Evolutionary conservation across 2,113 vertebrate genomes (phyloP).

Genomic region (Thymallus thymallus): DNA sequence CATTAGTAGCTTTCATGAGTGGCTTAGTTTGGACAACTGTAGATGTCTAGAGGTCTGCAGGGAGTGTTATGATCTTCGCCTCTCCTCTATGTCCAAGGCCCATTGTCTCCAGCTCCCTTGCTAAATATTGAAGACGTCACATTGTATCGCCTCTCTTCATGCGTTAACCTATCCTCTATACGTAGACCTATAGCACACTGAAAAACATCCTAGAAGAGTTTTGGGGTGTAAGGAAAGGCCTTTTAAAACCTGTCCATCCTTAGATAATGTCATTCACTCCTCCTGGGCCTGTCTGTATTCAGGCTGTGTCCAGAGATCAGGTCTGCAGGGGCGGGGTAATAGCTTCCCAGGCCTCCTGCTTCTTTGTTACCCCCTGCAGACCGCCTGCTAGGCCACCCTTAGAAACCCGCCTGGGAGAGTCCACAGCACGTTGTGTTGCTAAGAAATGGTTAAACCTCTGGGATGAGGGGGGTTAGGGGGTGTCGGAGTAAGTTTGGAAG

Average conservation of each 20-base stretch:
- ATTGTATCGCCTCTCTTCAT: slow-evolving; percentile 74
- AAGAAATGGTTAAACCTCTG: slow-evolving; percentile 89
- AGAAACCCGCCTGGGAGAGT: slow-evolving; percentile 76
- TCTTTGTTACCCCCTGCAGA: slow-evolving; percentile 82
- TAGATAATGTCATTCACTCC: slow-evolving; percentile 99
- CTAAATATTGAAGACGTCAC: slow-evolving; percentile 80
- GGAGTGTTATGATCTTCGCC: neutral
- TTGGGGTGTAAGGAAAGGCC: slow-evolving; percentile 85
- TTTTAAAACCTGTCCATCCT: slow-evolving; percentile 98
- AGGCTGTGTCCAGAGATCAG: slow-evolving; percentile 94
- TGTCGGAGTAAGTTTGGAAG: neutral
- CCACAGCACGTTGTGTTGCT: slow-evolving; percentile 86
- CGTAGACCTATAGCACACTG: slow-evolving; percentile 74
- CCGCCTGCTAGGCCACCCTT: slow-evolving; percentile 71
- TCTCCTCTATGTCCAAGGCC: slow-evolving; percentile 1
- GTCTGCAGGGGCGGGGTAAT: slow-evolving; percentile 93
- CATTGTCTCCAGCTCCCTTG: neutral
- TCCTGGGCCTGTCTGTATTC: slow-evolving; percentile 90
- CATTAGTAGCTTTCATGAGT: no score
- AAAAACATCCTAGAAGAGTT: slow-evolving; percentile 87
- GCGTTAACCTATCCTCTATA: slow-evolving; percentile 70
- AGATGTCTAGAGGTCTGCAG: neutral
- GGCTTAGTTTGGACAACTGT: no score
- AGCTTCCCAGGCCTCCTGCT: slow-evolving; percentile 95
- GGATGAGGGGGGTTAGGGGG: slow-evolving; percentile 24